phyloP scores from a whole-genome alignment of 30 jellyfish, hydroid and myxozoan species.

The Mastigias papua region DNA sequence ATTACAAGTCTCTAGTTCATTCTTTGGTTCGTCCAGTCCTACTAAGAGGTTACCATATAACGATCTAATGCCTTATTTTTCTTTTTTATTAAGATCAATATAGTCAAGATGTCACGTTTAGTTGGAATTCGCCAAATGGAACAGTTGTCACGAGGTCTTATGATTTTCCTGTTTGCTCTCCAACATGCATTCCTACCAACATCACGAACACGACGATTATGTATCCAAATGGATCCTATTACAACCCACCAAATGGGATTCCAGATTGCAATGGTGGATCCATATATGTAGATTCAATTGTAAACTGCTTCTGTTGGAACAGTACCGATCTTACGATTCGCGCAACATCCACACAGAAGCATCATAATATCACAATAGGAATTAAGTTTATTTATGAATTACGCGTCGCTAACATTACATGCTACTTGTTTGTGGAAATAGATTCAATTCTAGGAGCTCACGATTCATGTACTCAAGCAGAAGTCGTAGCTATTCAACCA shows the following conservation, averaged over 20 bases:
- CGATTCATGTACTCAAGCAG: too few relatives aligned
- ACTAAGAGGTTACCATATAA: too few relatives aligned
- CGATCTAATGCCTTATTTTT: too few relatives aligned
- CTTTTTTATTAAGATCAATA: too few relatives aligned
- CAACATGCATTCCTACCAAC: neutral
- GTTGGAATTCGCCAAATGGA: neutral
- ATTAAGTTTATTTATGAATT: too few relatives aligned
- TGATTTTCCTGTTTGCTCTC: neutral
- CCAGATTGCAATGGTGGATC: neutral
- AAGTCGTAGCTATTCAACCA: too few relatives aligned
- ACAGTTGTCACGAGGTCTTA: neutral
- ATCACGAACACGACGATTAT: neutral
- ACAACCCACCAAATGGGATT: neutral
- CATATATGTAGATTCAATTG: neutral
- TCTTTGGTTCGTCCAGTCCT: too few relatives aligned
- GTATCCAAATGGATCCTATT: neutral
- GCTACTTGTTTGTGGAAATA: too few relatives aligned
- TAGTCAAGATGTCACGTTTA: too few relatives aligned
- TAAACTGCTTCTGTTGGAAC: constrained; percentile 9
- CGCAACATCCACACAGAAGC: neutral
- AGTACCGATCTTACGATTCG: neutral
- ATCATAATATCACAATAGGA: neutral
- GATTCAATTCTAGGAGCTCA: too few relatives aligned
- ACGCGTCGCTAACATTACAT: too few relatives aligned
- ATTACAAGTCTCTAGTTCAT: too few relatives aligned